Evolutionary conservation across 2,888 invertebrate species (phyloP), one percentile per base, ranked within the genome.

Genomic region (Strigamia crassipes): DNA sequence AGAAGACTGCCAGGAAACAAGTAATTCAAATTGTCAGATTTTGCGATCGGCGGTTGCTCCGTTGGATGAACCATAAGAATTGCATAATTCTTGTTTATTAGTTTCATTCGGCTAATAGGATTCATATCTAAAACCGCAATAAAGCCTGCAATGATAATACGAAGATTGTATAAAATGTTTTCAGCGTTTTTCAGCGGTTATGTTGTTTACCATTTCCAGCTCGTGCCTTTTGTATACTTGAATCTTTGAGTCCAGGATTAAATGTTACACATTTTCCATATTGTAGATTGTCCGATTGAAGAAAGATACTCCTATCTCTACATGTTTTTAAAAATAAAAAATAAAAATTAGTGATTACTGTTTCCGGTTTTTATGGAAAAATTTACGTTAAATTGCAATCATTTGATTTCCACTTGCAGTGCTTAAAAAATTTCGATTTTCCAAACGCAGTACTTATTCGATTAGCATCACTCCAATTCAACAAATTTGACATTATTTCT

Each of bases 201-300:
- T 5, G 3, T 9, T 9, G 27, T 23, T 8, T 15, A 66, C 66
- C 66, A 13, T 66, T 31, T 66, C 66, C 66, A 66, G 66, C 23
- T 27, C 1, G 5, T 66, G 81, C 81, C 38, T 9, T 66, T 21
- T 18, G 9, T 10, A 38, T 38, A 1, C 12, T 1, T 13, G 41
- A 42, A 10, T 34, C 4, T 6, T 81, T 34, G 8, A 81, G 9
- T 31, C 66, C 81, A 21, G 81, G 56, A 66, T 81, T 81, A 18
- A 61, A 81, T 6, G 81, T 81, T 61, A 81, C 31, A 15, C 81
- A 81, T 6, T 61, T 81, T 27, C 81, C 81, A 66, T 81, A 81
- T n/a, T 18, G 31, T n/a, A 81, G 23, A 23, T 56, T 80, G 4
- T n/a, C 8, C 8, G 13, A 56, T 23, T 5, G 18, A 27, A 31